phyloP scores from a whole-genome alignment of 2,113 vertebrate genomes.

The Epinephelus moara region DNA sequence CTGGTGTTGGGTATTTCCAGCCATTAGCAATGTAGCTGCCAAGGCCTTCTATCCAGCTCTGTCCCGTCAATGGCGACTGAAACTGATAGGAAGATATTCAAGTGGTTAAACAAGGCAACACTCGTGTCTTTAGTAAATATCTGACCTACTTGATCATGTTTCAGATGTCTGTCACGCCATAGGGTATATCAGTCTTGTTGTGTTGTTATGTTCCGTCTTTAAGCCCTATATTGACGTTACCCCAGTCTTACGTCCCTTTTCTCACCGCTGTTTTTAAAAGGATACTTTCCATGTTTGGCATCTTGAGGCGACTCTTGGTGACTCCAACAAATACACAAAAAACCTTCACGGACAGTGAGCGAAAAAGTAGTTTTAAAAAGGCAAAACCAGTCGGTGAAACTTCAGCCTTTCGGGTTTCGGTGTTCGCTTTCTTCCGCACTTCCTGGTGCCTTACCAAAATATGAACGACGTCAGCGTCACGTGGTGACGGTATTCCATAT shows the following conservation, averaged over 20 bases:
- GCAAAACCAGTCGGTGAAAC: slow-evolving; percentile 27
- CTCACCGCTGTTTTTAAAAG: slow-evolving; percentile 60
- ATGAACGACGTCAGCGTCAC: slow-evolving; percentile 77
- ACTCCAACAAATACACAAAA: not conserved
- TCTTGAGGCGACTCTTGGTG: slow-evolving; percentile 26
- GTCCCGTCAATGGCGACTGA: not conserved
- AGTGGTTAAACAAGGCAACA: rapidly evolving
- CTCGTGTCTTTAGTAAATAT: not conserved
- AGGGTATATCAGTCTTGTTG: not conserved
- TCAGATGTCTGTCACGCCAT: not conserved
- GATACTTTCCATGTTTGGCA: slow-evolving; percentile 89
- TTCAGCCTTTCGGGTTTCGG: slow-evolving; percentile 50
- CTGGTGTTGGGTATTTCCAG: slow-evolving; percentile 15
- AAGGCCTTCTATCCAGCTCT: slow-evolving; percentile 34
- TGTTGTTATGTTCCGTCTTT: not conserved
- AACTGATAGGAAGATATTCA: rapidly evolving
- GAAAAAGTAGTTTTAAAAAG: not conserved
- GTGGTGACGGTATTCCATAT: slow-evolving; percentile 62
- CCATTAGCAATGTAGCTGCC: slow-evolving; percentile 14
- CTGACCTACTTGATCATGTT: rapidly evolving
- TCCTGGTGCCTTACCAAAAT: slow-evolving; percentile 81
- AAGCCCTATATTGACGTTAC: slow-evolving; percentile 16
- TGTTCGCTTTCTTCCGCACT: slow-evolving; percentile 69
- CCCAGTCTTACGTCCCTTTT: not conserved
- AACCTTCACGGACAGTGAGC: rapidly evolving